Base-by-base conservation (phyloP, 1,140 invertebrate genomes). In the Apis dorsata region DNA sequence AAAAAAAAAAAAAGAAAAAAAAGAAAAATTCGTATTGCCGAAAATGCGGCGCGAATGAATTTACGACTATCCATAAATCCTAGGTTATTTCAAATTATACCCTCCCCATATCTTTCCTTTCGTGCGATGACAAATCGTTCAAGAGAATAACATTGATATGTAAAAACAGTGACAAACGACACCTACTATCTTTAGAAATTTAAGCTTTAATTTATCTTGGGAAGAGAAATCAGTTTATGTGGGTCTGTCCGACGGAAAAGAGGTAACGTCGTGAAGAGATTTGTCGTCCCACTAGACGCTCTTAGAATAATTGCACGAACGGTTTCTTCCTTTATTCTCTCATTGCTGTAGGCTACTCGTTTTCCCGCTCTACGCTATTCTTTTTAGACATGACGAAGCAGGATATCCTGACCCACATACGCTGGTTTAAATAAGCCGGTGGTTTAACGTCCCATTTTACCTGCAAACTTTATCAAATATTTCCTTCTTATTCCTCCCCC, bases 1-100 rank as follows among this genome's bases (percentile, higher is more conserved):
- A 72, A 86, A 57, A 57, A 63, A 9, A n/a, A 19, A 57, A 57
- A 34, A 68, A 12, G 11, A 51, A 69, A n/a, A 80, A 72, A 86
- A 57, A 57, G 28, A 78, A 81, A 85, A 87, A 87, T 87, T 87
- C 82, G 84, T 84, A 86, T 79, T 70, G 68, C 79, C 68, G 85
- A 66, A 85, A 85, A 85, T 82, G 84, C 53, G 53, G 57, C 81
- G 82, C 63, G 81, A 59, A 78, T 69, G 74, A 84, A 87, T 87
- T 87, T 87, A 87, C 63, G 85, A 8, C 63, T 49, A 51, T 17
- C 55, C 81, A 80, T 87, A 87, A 87, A 87, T 87, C 86, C 76
- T 80, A 73, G 81, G 85, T 87, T 76, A 80, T 86, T 84, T 72
- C 75, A 83, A 87, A 87, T 87, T 87, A 87, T 86, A 86, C 85